These are phyloP conservation scores for Eclectus roratus DNA, from an alignment of 2,113 vertebrate genomes.

Conservation along the genomic window DNA sequence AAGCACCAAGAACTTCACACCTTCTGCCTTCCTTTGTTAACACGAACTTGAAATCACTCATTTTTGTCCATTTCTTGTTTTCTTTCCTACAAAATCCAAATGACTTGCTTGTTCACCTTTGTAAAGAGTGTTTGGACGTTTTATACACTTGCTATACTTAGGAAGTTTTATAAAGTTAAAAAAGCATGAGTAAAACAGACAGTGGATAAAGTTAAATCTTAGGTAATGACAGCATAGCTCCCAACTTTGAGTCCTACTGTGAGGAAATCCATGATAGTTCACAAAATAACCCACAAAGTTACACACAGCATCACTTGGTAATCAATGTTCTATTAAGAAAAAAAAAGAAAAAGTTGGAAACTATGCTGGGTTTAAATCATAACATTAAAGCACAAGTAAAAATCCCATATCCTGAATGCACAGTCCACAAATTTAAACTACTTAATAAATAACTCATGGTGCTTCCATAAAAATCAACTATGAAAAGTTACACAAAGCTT, in stretches of 20 bases:
- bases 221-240: neutral
- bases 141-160: neutral
- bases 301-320: neutral
- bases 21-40: neutral
- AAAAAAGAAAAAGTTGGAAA: neutral
- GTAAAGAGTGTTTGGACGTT: neutral
- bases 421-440: neutral
- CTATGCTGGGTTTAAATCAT: neutral
- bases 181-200: neutral
- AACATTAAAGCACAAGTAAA: neutral
- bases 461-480: neutral
- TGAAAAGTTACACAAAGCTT: constrained; percentile 1
- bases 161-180: neutral
- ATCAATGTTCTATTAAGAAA: neutral
- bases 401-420: neutral
- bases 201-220: neutral
- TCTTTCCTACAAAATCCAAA: neutral
- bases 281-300: neutral
- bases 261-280: neutral
- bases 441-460: constrained; percentile 33
- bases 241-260: neutral
- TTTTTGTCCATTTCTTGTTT: neutral
- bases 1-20: neutral
- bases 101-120: neutral
- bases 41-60: neutral